These are phyloP conservation scores for Callospermophilus lateralis DNA, from an alignment of 2,113 vertebrate species.

Conservation along the genomic window DNA sequence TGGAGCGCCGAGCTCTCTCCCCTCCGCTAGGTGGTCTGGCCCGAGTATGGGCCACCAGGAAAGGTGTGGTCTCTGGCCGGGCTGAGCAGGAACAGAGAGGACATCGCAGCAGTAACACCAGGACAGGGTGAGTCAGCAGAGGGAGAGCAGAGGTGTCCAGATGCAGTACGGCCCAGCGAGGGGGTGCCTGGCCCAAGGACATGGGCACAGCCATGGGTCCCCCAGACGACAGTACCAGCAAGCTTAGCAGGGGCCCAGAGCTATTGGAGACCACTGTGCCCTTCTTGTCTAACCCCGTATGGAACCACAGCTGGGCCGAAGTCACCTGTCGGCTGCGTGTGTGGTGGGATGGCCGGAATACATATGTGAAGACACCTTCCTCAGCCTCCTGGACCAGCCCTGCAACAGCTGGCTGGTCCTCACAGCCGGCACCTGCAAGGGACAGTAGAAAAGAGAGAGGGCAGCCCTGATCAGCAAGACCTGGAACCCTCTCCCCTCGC, in stretches of 20 bases:
- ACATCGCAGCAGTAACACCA: slow-evolving; percentile 92
- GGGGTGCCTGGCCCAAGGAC: slow-evolving; percentile 66
- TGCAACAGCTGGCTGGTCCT: slow-evolving; percentile 44
- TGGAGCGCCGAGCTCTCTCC: slow-evolving; percentile 85
- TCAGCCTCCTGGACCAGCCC: slow-evolving; percentile 19
- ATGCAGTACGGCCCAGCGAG: slow-evolving; percentile 87
- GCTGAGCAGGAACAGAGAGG: slow-evolving; percentile 87
- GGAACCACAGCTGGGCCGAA: slow-evolving; percentile 95
- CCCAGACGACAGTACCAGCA: slow-evolving; percentile 79
- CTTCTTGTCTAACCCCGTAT: slow-evolving; percentile 82
- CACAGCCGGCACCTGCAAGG: slow-evolving; percentile 86
- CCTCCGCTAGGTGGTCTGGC: background rate
- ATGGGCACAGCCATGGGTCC: slow-evolving; percentile 57
- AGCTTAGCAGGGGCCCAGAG: slow-evolving; percentile 49
- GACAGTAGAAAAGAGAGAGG: slow-evolving; percentile 2
- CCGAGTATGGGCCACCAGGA: slow-evolving; percentile 89
- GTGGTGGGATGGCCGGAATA: slow-evolving; percentile 92
- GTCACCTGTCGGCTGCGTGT: slow-evolving; percentile 86
- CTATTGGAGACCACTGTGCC: slow-evolving; percentile 70
- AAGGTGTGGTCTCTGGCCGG: slow-evolving; percentile 90
- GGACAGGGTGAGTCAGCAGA: slow-evolving; percentile 79
- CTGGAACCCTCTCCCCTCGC: background rate
- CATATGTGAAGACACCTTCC: slow-evolving; percentile 89
- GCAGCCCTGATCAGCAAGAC: background rate
- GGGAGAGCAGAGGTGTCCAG: slow-evolving; percentile 83